These are phyloP conservation scores for Fragum whitleyi DNA, from an alignment of 2,888 invertebrate species.

Conservation along the genomic window DNA sequence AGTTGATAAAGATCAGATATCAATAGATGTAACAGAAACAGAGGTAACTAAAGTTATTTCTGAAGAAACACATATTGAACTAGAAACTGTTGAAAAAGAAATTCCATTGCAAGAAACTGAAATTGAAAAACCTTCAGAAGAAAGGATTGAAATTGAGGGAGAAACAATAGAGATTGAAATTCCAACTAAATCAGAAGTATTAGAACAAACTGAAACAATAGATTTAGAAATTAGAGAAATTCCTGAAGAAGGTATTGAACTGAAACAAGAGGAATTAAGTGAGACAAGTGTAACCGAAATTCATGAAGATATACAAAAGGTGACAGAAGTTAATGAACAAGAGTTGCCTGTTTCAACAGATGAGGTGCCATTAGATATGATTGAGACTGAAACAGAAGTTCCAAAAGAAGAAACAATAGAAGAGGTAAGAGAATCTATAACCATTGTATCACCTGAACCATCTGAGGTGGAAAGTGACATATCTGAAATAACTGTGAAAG, in stretches of 20 bases:
- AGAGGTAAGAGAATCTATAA: slow-evolving; percentile 63
- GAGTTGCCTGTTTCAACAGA: slow-evolving; percentile 57
- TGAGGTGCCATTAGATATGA: slow-evolving; percentile 46
- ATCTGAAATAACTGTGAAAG: slow-evolving; percentile 51
- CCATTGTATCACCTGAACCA: slow-evolving; percentile 19
- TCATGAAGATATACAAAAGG: slow-evolving; percentile 28
- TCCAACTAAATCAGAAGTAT: slow-evolving; percentile 31
- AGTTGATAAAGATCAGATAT: slow-evolving; percentile 37
- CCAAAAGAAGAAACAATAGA: slow-evolving; percentile 65
- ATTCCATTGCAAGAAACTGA: slow-evolving; percentile 38
- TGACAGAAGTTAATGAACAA: slow-evolving; percentile 39
- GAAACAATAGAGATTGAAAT: slow-evolving; percentile 43
- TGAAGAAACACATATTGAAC: slow-evolving; percentile 32
- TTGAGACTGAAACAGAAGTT: slow-evolving; percentile 54
- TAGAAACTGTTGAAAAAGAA: slow-evolving; percentile 37
- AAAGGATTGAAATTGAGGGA: slow-evolving; percentile 45
- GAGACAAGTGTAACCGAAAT: slow-evolving; percentile 30
- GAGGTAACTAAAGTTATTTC: neutral
- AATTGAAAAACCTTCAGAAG: slow-evolving; percentile 62
- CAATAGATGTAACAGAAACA: slow-evolving; percentile 41
- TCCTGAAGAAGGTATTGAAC: slow-evolving; percentile 34
- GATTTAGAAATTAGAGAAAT: slow-evolving; percentile 35
- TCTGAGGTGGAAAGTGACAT: slow-evolving; percentile 58
- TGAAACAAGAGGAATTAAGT: slow-evolving; percentile 30
- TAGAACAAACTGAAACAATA: slow-evolving; percentile 11